Evolutionary conservation across 2,113 vertebrate species (phyloP), one percentile per base, ranked within the genome.

Genomic region (Sarotherodon lohbergeri): DNA sequence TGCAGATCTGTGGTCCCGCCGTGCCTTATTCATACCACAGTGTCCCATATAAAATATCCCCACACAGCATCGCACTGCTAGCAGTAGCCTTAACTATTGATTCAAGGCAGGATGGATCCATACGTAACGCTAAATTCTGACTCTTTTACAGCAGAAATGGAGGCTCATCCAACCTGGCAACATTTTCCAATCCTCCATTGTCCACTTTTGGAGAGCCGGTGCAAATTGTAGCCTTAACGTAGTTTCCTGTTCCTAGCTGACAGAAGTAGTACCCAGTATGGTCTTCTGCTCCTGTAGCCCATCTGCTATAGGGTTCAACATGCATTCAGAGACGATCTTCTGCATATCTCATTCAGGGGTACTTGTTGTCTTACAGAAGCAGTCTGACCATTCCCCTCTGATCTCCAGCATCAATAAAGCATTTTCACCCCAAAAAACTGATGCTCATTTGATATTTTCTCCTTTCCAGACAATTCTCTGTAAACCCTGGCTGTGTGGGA

Each of bases 301-400:
- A 76, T 29, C 24, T 48, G 17, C 68, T 76, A 11, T 4, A 1
- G 43, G 41, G 41, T 76, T 48, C 24, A 76, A 29, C 24, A 29
- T 76, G 24, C 14, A 48, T 48, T 48, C 24, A 29, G 41, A 17
- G 5, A 29, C 2, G 1, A 46, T 73, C 41, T 29, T 73, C 22
- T 48, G 0, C 22, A 73, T 48, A 0, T 22, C 0, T 73, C 8
- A 17, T 46, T 27, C 43, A 10, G 41, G 22, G 24, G 22, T 76
- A 48, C 14, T 66, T 48, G 24, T 48, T 29, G 24, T 46, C 68
- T 48, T 48, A 17, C 41, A 17, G 24, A 76, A 76, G 68, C 24
- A 76, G 68, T 76, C 0, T 48, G 68, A 17, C 22, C 68, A 76
- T 76, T 76, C 68, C 9, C 24, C 68, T 5, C 66, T 43, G 7